phyloP scores from a whole-genome alignment of 2,888 invertebrate species.

The Scaptomyza cyrtandrae region DNA sequence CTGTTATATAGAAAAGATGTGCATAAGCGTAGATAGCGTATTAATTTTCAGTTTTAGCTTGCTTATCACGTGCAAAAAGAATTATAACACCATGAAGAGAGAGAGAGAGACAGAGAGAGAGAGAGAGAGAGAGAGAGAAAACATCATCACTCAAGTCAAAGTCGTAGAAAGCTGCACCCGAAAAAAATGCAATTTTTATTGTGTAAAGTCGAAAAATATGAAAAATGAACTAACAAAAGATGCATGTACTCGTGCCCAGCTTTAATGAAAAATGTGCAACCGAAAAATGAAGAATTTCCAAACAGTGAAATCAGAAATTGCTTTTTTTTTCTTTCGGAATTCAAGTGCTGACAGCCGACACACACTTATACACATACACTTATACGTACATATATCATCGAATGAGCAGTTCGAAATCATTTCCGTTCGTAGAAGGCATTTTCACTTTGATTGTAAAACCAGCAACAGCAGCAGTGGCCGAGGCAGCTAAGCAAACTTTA shows the following conservation, averaged over 20 bases:
- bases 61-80: constrained; percentile 54
- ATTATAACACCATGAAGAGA: constrained; percentile 13
- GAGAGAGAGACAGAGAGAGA: neutral
- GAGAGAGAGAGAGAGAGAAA: constrained; percentile 7
- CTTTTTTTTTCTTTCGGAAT: constrained; percentile 45
- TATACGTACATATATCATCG: constrained; percentile 30
- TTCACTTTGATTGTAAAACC: constrained; percentile 54
- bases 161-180: constrained; percentile 54
- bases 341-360: constrained; percentile 53
- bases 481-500: constrained; percentile 20
- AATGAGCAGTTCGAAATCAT: constrained; percentile 46
- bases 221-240: constrained; percentile 54
- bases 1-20: constrained; percentile 39
- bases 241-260: constrained; percentile 22
- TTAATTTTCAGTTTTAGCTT: constrained; percentile 31
- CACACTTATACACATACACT: constrained; percentile 20
- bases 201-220: constrained; percentile 34
- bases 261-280: constrained; percentile 51
- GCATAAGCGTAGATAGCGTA: constrained; percentile 9
- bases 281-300: constrained; percentile 56
- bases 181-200: constrained; percentile 51
- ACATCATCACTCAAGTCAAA: constrained; percentile 47
- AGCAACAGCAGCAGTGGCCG: constrained; percentile 12
- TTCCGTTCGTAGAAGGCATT: constrained; percentile 50
- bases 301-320: constrained; percentile 56